These are phyloP conservation scores for Agrilus mali DNA, from an alignment of 2,888 invertebrate species.

Conservation along the genomic window DNA sequence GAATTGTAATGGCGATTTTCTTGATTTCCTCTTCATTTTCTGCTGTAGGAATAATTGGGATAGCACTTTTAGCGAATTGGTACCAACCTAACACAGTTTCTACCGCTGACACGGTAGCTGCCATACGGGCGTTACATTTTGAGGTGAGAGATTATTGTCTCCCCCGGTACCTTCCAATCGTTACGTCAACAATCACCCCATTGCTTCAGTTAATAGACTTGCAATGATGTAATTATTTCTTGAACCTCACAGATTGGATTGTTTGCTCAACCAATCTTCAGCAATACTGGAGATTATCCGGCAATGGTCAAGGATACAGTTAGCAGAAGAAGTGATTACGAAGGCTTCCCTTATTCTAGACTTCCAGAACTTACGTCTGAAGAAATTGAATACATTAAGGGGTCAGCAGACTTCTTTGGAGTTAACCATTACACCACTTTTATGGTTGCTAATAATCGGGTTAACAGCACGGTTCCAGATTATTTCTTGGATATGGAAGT, in stretches of 20 bases:
- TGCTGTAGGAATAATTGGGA: slow-evolving; percentile 38
- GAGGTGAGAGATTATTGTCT: neutral
- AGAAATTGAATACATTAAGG: neutral
- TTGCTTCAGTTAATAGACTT: too few relatives aligned
- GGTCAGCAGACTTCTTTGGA: neutral
- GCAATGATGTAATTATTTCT: too few relatives aligned
- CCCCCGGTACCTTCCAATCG: too few relatives aligned
- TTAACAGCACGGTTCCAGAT: neutral
- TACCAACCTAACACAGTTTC: slow-evolving; percentile 33
- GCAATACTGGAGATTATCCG: too few relatives aligned
- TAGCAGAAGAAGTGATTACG: too few relatives aligned
- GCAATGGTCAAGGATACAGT: too few relatives aligned
- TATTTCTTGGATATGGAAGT: neutral
- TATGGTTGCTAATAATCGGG: too few relatives aligned
- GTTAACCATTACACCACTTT: neutral
- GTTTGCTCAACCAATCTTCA: too few relatives aligned
- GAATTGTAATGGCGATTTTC: too few relatives aligned
- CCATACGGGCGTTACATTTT: slow-evolving; percentile 27
- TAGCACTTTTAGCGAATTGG: slow-evolving; percentile 39
- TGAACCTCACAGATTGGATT: too few relatives aligned
- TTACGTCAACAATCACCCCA: too few relatives aligned
- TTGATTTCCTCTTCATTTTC: too few relatives aligned
- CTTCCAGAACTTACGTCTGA: neutral
- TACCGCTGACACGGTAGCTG: slow-evolving; percentile 40
- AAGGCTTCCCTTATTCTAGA: neutral